Percentiles rank a stretch among this genome's conserved stretches.
Evolutionary conservation across 2,113 vertebrate species (phyloP).

Genomic region (Corythaeola cristata): DNA sequence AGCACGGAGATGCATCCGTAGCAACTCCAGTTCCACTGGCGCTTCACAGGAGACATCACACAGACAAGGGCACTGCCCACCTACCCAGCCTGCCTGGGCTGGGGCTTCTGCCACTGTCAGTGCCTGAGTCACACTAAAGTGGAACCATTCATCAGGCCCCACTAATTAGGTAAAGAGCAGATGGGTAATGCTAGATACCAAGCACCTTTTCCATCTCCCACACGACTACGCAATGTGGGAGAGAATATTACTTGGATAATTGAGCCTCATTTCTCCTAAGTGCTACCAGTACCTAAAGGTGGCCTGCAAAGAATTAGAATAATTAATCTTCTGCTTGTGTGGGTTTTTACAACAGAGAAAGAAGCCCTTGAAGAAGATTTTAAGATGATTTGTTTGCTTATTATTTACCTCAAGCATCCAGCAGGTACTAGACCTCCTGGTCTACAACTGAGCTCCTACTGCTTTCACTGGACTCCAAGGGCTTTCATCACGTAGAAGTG

Average conservation of each 20-base stretch:
- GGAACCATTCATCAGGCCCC: constrained; percentile 20
- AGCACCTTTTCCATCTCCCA: constrained; percentile 55
- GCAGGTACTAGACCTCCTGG: constrained; percentile 1
- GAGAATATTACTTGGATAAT: constrained; percentile 57
- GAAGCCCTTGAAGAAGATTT: constrained; percentile 16
- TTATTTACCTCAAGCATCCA: constrained; percentile 35
- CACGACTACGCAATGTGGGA: constrained; percentile 11
- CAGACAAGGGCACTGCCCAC: neutral
- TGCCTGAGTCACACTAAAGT: neutral
- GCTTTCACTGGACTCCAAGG: neutral
- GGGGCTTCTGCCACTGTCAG: neutral
- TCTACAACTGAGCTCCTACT: neutral
- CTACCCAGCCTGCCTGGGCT: neutral
- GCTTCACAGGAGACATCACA: neutral
- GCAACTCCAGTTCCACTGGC: rapidly evolving
- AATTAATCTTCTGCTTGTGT: constrained; percentile 47
- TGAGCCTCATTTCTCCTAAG: constrained; percentile 46
- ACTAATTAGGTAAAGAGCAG: constrained; percentile 52
- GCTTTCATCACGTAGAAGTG: neutral
- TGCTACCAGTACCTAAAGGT: constrained; percentile 33
- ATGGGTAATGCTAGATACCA: constrained; percentile 1
- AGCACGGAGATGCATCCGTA: neutral
- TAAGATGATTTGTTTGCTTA: constrained; percentile 36
- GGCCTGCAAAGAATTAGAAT: constrained; percentile 47
- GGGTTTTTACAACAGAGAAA: neutral